Base-by-base conservation (phyloP, 1,140 invertebrate species). In the Procambarus virginalis region DNA sequence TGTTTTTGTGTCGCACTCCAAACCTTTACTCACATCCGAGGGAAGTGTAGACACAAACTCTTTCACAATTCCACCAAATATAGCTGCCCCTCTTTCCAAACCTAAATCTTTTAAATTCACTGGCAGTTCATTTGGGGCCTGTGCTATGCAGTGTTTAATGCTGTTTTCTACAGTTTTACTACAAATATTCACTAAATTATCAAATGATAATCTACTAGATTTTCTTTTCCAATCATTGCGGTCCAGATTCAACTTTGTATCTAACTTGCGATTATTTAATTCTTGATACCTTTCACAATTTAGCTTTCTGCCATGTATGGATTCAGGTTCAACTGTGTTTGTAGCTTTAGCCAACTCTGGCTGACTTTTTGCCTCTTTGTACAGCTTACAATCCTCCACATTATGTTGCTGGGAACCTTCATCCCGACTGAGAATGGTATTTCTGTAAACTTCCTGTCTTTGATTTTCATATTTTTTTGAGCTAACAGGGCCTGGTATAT, bases 111-210 rank as follows among this genome's bases (percentile, higher is more conserved):
- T 83, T 20, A 89, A 34, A 46, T 84, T 89, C 8, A 45, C 20
- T 20, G 88, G 81, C 45, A 64, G 55, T n/a, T 84, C 81, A 68
- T 89, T 60, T 8, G 88, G 81, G n/a, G 88, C 78, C 60, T 89
- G 81, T 34, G 81, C 88, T 9, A 84, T 83, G 60, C 81, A 89
- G 1, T 70, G 80, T 34, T 51, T 84, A 58, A 89, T 89, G 58
- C 88, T 89, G n/a, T 49, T 84, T 8, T 73, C 88, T 10, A 89
- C 79, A 12, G 88, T 84, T 46, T 89, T 70, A 51, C 81, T 89
- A 70, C 88, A 89, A 8, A 84, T 82, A 51, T 84, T 75, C n/a
- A 89, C 88, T 34, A 89, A 64, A 45, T 77, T 89, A 68, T 89
- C 88, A 79, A 89, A 89, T 5, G 58, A 55, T 20, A 84, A 89